Percentiles rank a stretch among this genome's conserved stretches.
Conservation (phyloP, 2,797 vertebrate genomes). For the Myotis myotis region DNA sequence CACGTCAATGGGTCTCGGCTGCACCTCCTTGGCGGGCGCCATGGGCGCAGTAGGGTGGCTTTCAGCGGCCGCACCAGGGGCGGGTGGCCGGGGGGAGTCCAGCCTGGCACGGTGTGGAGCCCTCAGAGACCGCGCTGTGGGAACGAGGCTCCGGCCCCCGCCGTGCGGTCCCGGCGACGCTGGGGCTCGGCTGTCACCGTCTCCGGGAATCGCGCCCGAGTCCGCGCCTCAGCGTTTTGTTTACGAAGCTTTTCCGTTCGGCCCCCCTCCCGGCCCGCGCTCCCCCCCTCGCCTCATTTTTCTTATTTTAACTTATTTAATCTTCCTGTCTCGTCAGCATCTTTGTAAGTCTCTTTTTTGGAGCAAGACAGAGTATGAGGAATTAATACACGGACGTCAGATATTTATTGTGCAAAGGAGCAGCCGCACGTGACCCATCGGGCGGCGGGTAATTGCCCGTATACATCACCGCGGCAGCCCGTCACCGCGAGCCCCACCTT, state of each 20-base stretch:
- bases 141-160: too few relatives aligned
- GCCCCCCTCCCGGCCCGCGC: too few relatives aligned
- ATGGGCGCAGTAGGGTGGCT: too few relatives aligned
- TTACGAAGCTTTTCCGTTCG: not conserved
- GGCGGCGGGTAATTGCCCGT: too few relatives aligned
- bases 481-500: not conserved
- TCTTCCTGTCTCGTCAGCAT: constrained; percentile 7
- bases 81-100: too few relatives aligned
- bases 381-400: not conserved
- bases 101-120: too few relatives aligned
- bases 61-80: too few relatives aligned
- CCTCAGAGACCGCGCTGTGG: too few relatives aligned
- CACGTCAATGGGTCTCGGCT: too few relatives aligned
- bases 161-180: too few relatives aligned
- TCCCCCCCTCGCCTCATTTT: not conserved
- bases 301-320: not conserved
- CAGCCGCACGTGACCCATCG: rapidly evolving
- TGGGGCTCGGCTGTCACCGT: too few relatives aligned
- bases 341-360: not conserved
- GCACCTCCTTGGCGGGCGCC: too few relatives aligned
- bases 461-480: rapidly evolving
- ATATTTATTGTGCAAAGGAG: not conserved
- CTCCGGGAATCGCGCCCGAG: not conserved
- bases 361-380: not conserved
- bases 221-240: not conserved